Base-by-base conservation (phyloP, 2,888 invertebrate genomes). In the Parelbella ahira region DNA sequence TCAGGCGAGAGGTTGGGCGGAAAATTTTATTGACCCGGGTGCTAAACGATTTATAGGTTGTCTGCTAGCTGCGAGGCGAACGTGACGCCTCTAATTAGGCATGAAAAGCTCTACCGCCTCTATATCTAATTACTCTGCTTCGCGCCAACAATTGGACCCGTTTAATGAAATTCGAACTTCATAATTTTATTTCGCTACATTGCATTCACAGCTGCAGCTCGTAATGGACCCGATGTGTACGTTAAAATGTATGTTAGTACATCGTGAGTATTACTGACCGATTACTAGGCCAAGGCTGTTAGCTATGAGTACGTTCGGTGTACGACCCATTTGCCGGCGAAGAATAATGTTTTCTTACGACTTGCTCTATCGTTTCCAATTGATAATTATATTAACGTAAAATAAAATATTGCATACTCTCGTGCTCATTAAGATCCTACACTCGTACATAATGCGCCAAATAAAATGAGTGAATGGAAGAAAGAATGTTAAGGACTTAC, bases 1-100 rank as follows among this genome's bases (percentile, higher is more conserved):
- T 72, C 76, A 71, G 50, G 47, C 57, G 59, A 43, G 47, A 55
- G 48, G 57, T 62, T n/a, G n/a, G 56, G 50, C 56, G 41, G 41
- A 34, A 55, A 65, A 63, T 58, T 55, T 53, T 59, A 55, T 56
- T 61, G 67, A 68, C 70, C 67, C 57, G n/a, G 58, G 34, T 36
- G 51, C 50, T 58, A 52, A 57, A 50, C 45, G 42, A 50, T 48
- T 51, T 50, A 50, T 46, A 49, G 37, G 42, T 24, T 36, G 32
- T 9, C 28, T 36, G 8, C 41, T 25, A 23, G 29, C 21, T 30
- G 7, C 24, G 32, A 32, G 19, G 39, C 32, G 30, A 32, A 20
- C 34, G 39, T 32, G 38, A 25, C 37, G 41, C 37, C 23, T 45
- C 45, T 45, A 43, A 41, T 53, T 45, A 47, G 53, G 47, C 48